Evolutionary conservation across 2,797 vertebrate species (phyloP), one percentile per base, ranked within the genome.

Genomic region (Myotis vivesi): DNA sequence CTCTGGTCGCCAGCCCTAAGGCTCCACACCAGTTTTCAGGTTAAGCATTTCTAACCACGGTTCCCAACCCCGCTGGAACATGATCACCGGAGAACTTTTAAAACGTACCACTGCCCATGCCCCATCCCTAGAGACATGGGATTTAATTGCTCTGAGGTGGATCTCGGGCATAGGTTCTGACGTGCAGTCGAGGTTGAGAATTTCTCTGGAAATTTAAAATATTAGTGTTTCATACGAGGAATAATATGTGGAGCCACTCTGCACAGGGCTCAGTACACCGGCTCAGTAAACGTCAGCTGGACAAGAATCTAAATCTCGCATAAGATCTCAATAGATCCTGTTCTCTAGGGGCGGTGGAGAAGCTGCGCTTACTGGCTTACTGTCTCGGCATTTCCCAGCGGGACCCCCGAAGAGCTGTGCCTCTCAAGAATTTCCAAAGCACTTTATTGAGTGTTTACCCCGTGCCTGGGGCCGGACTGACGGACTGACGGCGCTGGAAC

Each of bases 381-480:
- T 33, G 36, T 33, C 49, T 77, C 62, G 28, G 51, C 33, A 20
- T 77, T 77, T 87, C 33, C 28, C 11, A 36, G 25, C 0, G 0
- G 11, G 5, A 17, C 30, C 44, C 41, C 66, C 13, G 25, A 79
- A 72, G 41, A 59, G 13, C 25, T 20, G 20, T 11, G 38, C 25
- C 62, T 64, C 49, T 87, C 36, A 55, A 64, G 23, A 49, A 91
- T 57, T 55, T 87, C 72, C 68, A 94, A 86, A 95, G 62, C 62
- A 46, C n/a, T 97, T 97, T 97, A 97, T 95, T 97, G 66, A 57
- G 53, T 83, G 83, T 51, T 69, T 72, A 20, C 12, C 2, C 80
- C 36, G 44, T 6, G 33, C 44, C 44, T 16, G 11, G 15, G 2
- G 0, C 51, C 0, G 2, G 22, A 55, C 33, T 55, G 41, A 30